Evolutionary conservation across 2,888 invertebrate genomes (phyloP).

Genomic region (Diarsia mendica): DNA sequence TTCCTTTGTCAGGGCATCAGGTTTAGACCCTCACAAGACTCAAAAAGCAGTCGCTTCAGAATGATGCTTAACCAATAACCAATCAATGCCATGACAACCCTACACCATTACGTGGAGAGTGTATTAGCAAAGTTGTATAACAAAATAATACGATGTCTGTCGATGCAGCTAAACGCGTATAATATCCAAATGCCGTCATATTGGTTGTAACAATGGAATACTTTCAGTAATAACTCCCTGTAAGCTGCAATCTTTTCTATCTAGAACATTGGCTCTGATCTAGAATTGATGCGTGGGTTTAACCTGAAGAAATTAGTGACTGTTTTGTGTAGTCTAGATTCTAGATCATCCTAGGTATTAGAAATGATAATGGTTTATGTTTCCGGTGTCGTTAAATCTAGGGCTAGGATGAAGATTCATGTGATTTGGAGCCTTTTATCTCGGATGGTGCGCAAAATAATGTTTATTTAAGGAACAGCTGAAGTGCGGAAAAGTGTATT

Average conservation of each 20-base stretch:
- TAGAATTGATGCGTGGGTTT: slow-evolving; percentile 29
- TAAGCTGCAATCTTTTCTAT: slow-evolving; percentile 37
- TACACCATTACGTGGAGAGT: slow-evolving; percentile 46
- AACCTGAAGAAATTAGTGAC: slow-evolving; percentile 35
- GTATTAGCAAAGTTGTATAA: slow-evolving; percentile 64
- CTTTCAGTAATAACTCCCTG: slow-evolving; percentile 40
- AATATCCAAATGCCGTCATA: slow-evolving; percentile 46
- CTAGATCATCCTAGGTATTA: slow-evolving; percentile 25
- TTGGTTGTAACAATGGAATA: slow-evolving; percentile 56
- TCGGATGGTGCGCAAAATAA: not conserved
- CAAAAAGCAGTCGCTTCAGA: not conserved
- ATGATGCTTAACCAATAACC: not conserved
- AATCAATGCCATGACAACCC: slow-evolving; percentile 35
- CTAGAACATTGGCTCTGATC: slow-evolving; percentile 31
- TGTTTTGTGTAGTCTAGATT: slow-evolving; percentile 38
- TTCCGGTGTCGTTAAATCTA: slow-evolving; percentile 16
- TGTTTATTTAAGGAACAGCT: not conserved
- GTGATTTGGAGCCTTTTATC: not conserved
- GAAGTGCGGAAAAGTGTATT: not conserved
- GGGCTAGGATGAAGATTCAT: not conserved
- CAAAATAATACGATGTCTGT: slow-evolving; percentile 51
- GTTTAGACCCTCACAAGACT: not conserved
- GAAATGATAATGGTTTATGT: slow-evolving; percentile 12
- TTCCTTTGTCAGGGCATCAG: not conserved
- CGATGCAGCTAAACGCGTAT: slow-evolving; percentile 46